These are phyloP conservation scores for Apamea crenata DNA, from an alignment of 2,888 invertebrate genomes.

Conservation along the genomic window DNA sequence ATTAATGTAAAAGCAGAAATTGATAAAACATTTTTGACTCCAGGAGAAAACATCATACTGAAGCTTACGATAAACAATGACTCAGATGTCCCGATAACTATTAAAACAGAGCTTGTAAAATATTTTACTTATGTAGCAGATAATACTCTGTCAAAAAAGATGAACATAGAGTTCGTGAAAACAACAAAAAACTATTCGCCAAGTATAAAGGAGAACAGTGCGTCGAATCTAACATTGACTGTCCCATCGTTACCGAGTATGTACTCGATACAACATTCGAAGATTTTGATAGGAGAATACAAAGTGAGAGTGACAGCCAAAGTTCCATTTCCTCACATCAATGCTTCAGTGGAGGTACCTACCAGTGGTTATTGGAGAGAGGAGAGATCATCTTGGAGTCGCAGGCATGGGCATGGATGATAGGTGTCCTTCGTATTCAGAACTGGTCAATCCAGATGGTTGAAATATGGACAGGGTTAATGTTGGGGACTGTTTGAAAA, in stretches of 20 bases:
- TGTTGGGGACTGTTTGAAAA: not conserved
- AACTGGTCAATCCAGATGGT: not conserved
- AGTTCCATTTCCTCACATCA: conserved; percentile 68
- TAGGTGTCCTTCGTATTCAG: not conserved
- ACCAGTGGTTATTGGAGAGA: conserved; percentile 70
- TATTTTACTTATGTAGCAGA: conserved; percentile 39
- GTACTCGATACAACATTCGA: conserved; percentile 68
- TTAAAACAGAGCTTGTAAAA: conserved; percentile 47
- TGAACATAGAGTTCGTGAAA: conserved; percentile 28
- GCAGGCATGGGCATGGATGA: not conserved
- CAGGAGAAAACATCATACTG: conserved; percentile 53
- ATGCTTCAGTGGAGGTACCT: conserved; percentile 66
- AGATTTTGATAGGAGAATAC: conserved; percentile 65
- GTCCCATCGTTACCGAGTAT: conserved; percentile 59
- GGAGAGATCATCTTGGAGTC: conserved; percentile 1
- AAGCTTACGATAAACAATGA: conserved; percentile 39
- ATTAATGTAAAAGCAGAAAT: conserved; percentile 43
- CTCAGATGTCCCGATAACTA: conserved; percentile 25
- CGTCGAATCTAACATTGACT: conserved; percentile 33
- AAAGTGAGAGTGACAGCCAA: conserved; percentile 63
- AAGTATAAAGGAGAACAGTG: conserved; percentile 51
- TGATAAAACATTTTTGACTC: conserved; percentile 50
- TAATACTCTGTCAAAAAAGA: not conserved
- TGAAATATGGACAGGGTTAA: not conserved
- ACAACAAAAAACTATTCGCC: conserved; percentile 29